Evolutionary conservation across 2,113 vertebrate species (phyloP).

Genomic region (Cyanoderma ruficeps): DNA sequence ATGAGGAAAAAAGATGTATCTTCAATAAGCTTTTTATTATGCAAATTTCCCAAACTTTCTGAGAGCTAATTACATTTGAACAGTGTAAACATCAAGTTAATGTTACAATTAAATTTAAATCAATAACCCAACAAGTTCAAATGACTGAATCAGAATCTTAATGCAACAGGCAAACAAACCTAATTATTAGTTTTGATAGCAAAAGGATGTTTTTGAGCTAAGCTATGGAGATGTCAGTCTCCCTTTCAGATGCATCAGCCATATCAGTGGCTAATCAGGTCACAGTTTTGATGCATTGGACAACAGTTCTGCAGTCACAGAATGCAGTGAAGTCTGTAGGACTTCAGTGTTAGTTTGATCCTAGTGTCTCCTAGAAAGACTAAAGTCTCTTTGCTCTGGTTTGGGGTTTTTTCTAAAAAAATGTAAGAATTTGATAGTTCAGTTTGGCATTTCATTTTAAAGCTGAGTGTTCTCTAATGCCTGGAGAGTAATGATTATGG

Average conservation of each 20-base stretch:
- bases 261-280: not conserved
- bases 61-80: not conserved
- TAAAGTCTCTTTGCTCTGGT: not conserved
- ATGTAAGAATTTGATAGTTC: not conserved
- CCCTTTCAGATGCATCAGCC: not conserved
- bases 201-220: not conserved
- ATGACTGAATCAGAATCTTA: not conserved
- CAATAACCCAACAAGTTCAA: constrained; percentile 19
- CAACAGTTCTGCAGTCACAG: not conserved
- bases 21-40: not conserved
- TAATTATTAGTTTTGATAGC: constrained; percentile 9
- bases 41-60: constrained; percentile 14
- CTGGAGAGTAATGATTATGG: not conserved
- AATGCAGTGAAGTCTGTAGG: not conserved
- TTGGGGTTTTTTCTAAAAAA: not conserved
- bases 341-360: not conserved
- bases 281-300: not conserved
- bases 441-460: not conserved
- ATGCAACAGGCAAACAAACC: not conserved
- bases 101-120: constrained; percentile 30
- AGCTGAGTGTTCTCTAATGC: not conserved
- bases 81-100: not conserved
- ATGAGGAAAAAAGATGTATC: not conserved
- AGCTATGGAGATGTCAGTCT: not conserved
- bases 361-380: not conserved